Evolutionary conservation across 2,113 vertebrate genomes (phyloP).

Genomic region (Poeciliopsis turrubarensis): DNA sequence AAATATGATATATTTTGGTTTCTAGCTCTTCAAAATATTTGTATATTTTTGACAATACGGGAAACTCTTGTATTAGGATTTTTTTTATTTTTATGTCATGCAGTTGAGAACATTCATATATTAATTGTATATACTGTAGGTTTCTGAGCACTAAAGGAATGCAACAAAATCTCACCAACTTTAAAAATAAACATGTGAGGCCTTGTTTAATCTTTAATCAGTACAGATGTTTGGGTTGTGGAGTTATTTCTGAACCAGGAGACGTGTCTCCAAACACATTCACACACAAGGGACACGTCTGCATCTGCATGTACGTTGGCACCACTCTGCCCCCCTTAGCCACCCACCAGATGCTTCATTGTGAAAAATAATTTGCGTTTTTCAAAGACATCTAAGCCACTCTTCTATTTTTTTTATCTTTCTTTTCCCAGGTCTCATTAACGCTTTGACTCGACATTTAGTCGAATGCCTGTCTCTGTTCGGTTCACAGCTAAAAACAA

Average conservation of each 20-base stretch:
- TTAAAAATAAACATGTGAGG: not conserved
- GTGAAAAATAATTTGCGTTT: conserved; percentile 1
- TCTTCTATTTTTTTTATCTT: not conserved
- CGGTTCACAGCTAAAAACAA: conserved; percentile 30
- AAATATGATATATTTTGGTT: too few relatives aligned
- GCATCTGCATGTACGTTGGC: conserved; percentile 21
- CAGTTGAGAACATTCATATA: not conserved
- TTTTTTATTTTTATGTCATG: not conserved
- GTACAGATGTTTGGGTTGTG: conserved; percentile 13
- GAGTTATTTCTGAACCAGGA: conserved; percentile 10
- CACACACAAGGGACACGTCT: conserved; percentile 15
- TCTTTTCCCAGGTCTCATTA: conserved; percentile 7
- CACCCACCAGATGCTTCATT: conserved; percentile 28
- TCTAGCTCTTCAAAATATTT: too few relatives aligned
- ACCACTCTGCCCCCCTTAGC: not conserved
- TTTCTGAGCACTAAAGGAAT: not conserved
- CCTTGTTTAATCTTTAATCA: conserved; percentile 9
- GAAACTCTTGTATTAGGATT: too few relatives aligned
- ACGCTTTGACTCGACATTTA: conserved; percentile 14
- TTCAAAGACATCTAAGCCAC: not conserved
- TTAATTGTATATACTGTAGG: not conserved
- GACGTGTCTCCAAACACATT: conserved; percentile 9
- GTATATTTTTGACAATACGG: too few relatives aligned
- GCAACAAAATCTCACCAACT: not conserved
- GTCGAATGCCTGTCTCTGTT: not conserved